Base-by-base conservation (phyloP, 2,113 vertebrate species). In the Tapirus terrestris region DNA sequence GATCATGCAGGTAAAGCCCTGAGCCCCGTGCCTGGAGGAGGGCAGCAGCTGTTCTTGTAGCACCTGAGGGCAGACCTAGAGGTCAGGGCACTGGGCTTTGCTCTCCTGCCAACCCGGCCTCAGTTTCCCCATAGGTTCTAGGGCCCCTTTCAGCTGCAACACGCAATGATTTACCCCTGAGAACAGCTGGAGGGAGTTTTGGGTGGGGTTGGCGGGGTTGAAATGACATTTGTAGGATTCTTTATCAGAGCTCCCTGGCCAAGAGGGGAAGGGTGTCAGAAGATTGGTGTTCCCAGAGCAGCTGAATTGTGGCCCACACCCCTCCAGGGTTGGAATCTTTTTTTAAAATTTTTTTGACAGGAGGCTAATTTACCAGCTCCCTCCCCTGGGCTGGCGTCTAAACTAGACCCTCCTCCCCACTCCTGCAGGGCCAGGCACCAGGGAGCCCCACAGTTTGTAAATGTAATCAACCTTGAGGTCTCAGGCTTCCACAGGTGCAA, bases 381-480 rank as follows among this genome's bases (percentile, higher is more conserved):
- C 11, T 10, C 3, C 33, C 61, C 23, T 25, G 48, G 67, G n/a
- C 86, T 89, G 77, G 63, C 85, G 60, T 92, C 96, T 91, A 86
- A 95, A 76, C 80, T 63, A 95, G 90, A 93, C 5, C 1, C 20
- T 20, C 67, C 20, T 58, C 0, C 3, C 2, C 2, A 12, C 81
- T 83, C 93, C 95, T 29, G 21, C 92, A 70, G 94, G 80, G 89
- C 83, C 58, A 39, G 65, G 84, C 18, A 2, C 0, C 96, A 98
- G 98, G 98, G 98, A 98, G 97, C 93, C 94, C 97, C 97, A 96
- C 91, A 93, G 97, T 99, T 98, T 97, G 99, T 99, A 99, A 99
- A 99, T 99, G 99, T 99, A 99, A 99, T 99, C 99, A 99, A 99
- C 99, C 99, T 99, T 92, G 98, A 99, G 99, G 99, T 99, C 99